A percentile compares a stretch with the other conserved stretches of the same genome.
Evolutionary conservation across 2,888 invertebrate species (phyloP).

Genomic region (Orthonevra nobilis): DNA sequence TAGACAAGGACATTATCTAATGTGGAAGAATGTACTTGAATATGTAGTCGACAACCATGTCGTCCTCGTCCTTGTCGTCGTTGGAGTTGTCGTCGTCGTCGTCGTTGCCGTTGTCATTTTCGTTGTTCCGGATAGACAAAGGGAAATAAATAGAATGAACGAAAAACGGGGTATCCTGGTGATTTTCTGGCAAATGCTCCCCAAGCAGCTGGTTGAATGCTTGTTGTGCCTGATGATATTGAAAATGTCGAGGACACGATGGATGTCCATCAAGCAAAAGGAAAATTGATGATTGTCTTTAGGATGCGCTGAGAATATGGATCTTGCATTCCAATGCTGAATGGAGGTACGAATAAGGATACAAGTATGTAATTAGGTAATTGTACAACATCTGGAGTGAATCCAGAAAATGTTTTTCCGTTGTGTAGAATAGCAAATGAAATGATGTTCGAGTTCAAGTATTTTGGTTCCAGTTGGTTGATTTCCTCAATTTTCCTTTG

Average conservation of each 20-base stretch:
- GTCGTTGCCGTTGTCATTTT: slow-evolving; percentile 14
- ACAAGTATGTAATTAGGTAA: slow-evolving; percentile 59
- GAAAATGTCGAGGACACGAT: slow-evolving; percentile 64
- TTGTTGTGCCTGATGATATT: slow-evolving; percentile 51
- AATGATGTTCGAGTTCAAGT: neutral
- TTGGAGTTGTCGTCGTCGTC: slow-evolving; percentile 51
- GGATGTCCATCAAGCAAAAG: slow-evolving; percentile 60
- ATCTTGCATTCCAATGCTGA: slow-evolving; percentile 30
- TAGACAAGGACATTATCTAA: slow-evolving; percentile 68
- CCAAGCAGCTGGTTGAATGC: slow-evolving; percentile 42
- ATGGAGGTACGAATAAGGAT: neutral
- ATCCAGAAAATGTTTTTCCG: slow-evolving; percentile 26
- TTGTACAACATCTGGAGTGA: slow-evolving; percentile 54
- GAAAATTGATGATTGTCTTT: slow-evolving; percentile 64
- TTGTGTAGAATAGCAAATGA: slow-evolving; percentile 32
- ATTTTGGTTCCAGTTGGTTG: slow-evolving; percentile 1
- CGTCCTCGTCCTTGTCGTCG: neutral
- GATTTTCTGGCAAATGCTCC: slow-evolving; percentile 60
- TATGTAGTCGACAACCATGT: slow-evolving; percentile 56
- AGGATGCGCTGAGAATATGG: slow-evolving; percentile 65
- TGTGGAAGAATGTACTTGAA: slow-evolving; percentile 57
- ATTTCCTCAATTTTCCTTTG: too few relatives aligned
- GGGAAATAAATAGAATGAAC: neutral
- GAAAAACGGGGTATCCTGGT: slow-evolving; percentile 49
- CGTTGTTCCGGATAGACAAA: slow-evolving; percentile 23